Percentiles rank a stretch among this genome's conserved stretches.
Evolutionary conservation across 2,797 vertebrate genomes (phyloP).

Genomic region (Phaenicophaeus curvirostris): DNA sequence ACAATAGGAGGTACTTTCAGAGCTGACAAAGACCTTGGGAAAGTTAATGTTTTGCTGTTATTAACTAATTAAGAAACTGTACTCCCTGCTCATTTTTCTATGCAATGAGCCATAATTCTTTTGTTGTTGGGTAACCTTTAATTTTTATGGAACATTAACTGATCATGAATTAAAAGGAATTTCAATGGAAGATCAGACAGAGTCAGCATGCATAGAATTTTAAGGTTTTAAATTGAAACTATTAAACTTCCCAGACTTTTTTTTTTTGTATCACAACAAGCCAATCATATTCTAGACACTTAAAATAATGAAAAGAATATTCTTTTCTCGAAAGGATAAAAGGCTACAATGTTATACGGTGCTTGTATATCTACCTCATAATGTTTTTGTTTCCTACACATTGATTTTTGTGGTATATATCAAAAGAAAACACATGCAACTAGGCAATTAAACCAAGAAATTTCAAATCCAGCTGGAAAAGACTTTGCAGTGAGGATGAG

Average conservation of each 20-base stretch:
- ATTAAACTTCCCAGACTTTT: background rate
- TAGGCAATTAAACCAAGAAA: background rate
- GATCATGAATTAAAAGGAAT: constrained; percentile 56
- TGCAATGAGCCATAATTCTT: constrained; percentile 59
- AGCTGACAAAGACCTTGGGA: constrained; percentile 68
- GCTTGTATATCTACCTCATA: background rate
- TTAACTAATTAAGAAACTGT: constrained; percentile 64
- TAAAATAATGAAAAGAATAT: background rate
- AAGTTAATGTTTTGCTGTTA: constrained; percentile 73
- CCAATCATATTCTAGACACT: background rate
- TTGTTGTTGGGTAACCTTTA: constrained; percentile 61
- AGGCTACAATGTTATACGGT: background rate
- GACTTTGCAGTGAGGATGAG: background rate
- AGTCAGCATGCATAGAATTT: constrained; percentile 17
- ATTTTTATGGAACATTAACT: constrained; percentile 68
- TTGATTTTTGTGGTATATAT: background rate
- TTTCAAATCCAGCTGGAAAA: background rate
- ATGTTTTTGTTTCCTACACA: background rate
- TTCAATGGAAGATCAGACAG: constrained; percentile 30
- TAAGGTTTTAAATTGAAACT: constrained; percentile 31
- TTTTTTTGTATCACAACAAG: background rate
- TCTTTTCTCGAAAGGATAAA: background rate
- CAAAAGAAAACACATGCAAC: background rate
- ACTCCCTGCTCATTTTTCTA: constrained; percentile 65
- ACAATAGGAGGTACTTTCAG: constrained; percentile 49